Evolutionary conservation across 1,140 invertebrate species (phyloP), one percentile per base, ranked within the genome.

Genomic region (Tachypleus tridentatus): DNA sequence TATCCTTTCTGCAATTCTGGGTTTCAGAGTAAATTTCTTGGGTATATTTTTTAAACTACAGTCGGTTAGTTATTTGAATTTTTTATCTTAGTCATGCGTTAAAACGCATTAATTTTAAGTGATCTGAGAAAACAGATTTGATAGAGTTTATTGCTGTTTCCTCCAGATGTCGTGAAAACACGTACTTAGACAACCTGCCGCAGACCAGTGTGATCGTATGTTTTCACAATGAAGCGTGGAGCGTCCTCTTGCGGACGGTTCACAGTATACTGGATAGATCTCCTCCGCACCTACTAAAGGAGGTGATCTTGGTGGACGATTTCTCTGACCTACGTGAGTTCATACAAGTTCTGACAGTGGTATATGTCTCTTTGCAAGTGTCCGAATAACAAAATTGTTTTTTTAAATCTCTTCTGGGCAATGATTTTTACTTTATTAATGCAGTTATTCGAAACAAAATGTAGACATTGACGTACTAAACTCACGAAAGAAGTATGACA

Each of bases 201-300:
- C 79, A 85, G 57, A 96, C 95, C 3, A 89, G 93, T 58, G 94
- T 99, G 5, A 90, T 99, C 61, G 92, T 99, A 69, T 98, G 93
- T 77, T 96, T 95, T 79, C 91, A 96, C 78, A 95, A 96, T 76
- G 74, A 78, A 67, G 77, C 77, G 0, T 77, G 76, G 76, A 76
- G 73, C 10, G 75, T 77, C 11, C 69, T 78, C 4, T 61, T 75
- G 49, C 69, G 74, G 9, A 76, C 73, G 7, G 68, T 75, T 3
- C 72, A 75, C 67, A 70, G 68, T 9, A 69, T 75, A 9, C 63
- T 75, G 6, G 69, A 75, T 57, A 57, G 73, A 54, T 72, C 73
- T 6, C 74, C 74, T 3, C 48, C 62, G 6, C 53, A 71, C 53
- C 67, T 74, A 7, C 65, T 75, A 7, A 72, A 73, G 54, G 74